Evolutionary conservation across 2,888 invertebrate genomes (phyloP).

Genomic region (Scaptomyza tumidula): DNA sequence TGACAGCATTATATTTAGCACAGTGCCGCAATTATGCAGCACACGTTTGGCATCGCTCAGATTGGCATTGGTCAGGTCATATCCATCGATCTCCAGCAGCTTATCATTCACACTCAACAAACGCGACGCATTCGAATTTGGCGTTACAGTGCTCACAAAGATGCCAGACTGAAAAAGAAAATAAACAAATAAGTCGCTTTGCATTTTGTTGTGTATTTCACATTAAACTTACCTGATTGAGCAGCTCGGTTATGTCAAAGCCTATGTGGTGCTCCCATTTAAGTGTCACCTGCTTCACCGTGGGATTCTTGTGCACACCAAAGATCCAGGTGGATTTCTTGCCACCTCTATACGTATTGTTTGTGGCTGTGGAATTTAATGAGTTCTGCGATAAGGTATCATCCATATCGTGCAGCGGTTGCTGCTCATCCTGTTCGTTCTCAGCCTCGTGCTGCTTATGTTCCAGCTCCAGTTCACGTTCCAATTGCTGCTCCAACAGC

Average conservation of each 20-base stretch:
- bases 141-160: conserved; percentile 78
- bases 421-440: conserved; percentile 18
- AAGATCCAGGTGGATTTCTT: conserved; percentile 82
- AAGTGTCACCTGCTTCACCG: conserved; percentile 82
- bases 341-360: conserved; percentile 51
- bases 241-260: conserved; percentile 79
- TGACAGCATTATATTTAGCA: conserved; percentile 83
- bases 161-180: conserved; percentile 78
- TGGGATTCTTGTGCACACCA: conserved; percentile 83
- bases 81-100: conserved; percentile 83
- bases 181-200: neutral
- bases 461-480: conserved; percentile 16
- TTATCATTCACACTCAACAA: conserved; percentile 80
- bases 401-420: conserved; percentile 45
- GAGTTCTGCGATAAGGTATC: conserved; percentile 62
- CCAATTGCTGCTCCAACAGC: conserved; percentile 26
- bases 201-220: neutral
- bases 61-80: conserved; percentile 82
- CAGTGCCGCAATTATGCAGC: conserved; percentile 76
- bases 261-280: conserved; percentile 80
- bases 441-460: conserved; percentile 35
- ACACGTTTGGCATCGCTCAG: conserved; percentile 80
- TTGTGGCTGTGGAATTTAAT: conserved; percentile 63
- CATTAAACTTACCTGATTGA: conserved; percentile 71
- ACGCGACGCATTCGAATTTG: conserved; percentile 77